These are phyloP conservation scores for Latrodectus hesperus DNA, from an alignment of 2,888 invertebrate genomes.

Conservation along the genomic window DNA sequence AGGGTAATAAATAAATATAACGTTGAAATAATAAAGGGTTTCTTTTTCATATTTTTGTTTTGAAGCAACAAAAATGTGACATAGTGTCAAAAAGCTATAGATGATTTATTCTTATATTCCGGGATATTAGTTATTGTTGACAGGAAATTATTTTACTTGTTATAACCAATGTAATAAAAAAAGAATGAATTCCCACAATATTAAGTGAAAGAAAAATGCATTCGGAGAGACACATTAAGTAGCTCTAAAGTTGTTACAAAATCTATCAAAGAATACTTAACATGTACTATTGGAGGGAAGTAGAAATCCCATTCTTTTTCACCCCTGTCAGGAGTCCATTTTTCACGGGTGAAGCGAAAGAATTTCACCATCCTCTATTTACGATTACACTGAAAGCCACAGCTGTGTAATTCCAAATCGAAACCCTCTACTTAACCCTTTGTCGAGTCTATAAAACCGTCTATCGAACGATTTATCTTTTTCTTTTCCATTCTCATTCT, in stretches of 20 bases:
- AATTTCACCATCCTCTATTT: conserved; percentile 22
- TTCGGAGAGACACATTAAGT: background rate
- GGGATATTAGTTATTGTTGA: no score
- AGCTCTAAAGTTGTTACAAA: background rate
- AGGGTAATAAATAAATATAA: no score
- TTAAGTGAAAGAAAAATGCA: background rate
- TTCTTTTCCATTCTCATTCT: conserved; percentile 10
- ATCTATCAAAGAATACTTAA: background rate
- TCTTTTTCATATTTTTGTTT: no score
- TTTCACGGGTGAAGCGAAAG: conserved; percentile 17
- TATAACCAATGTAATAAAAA: no score
- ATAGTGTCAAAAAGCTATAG: no score
- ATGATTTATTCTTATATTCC: no score
- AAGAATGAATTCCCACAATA: background rate
- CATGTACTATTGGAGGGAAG: background rate
- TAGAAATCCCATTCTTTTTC: background rate
- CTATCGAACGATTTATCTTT: conserved; percentile 31
- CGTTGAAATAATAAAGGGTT: no score
- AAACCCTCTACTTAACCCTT: conserved; percentile 59
- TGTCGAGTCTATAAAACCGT: conserved; percentile 37
- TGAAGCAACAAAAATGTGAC: no score
- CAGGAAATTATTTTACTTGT: no score
- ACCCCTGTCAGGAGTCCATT: conserved; percentile 24
- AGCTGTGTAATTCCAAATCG: conserved; percentile 33
- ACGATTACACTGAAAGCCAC: conserved; percentile 33